A percentile compares a stretch with the other conserved stretches of the same genome.
Evolutionary conservation across 1,140 invertebrate genomes (phyloP).

Genomic region (Drosophila mojavensis): DNA sequence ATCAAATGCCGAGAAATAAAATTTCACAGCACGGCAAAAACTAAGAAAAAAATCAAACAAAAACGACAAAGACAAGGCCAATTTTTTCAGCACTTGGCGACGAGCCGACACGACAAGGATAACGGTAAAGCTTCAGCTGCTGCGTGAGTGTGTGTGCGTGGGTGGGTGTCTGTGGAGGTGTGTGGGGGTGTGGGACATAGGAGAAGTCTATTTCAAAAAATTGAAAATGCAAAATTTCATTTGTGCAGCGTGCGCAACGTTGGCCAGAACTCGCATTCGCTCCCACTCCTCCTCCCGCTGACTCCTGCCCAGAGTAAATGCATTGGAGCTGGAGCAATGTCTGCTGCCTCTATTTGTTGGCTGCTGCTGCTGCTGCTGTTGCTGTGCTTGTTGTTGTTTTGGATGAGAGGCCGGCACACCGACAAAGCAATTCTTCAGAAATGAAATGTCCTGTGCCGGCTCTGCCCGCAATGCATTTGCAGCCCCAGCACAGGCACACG

Average conservation of each 20-base stretch:
- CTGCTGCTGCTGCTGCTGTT: background rate
- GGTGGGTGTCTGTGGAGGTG: background rate
- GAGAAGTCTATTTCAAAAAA: slow-evolving; percentile 82
- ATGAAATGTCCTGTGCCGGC: slow-evolving; percentile 73
- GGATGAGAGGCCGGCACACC: slow-evolving; percentile 40
- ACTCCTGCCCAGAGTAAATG: slow-evolving; percentile 41
- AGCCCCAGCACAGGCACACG: slow-evolving; percentile 23
- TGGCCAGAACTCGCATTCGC: slow-evolving; percentile 8
- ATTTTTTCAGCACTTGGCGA: slow-evolving; percentile 56
- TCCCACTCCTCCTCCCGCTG: slow-evolving; percentile 8
- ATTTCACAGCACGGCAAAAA: slow-evolving; percentile 57
- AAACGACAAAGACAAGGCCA: slow-evolving; percentile 55
- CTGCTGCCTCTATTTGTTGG: slow-evolving; percentile 17
- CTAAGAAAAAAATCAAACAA: slow-evolving; percentile 13
- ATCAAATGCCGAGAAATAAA: slow-evolving; percentile 81
- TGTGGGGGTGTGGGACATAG: slow-evolving; percentile 42
- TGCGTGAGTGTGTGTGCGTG: slow-evolving; percentile 1
- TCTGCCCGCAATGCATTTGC: slow-evolving; percentile 68
- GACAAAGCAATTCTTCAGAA: slow-evolving; percentile 83
- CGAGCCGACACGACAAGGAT: slow-evolving; percentile 31
- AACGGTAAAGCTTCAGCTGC: slow-evolving; percentile 27
- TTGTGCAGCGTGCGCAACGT: slow-evolving; percentile 64
- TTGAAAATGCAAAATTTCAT: slow-evolving; percentile 83
- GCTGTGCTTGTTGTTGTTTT: slow-evolving; percentile 57
- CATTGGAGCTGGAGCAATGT: slow-evolving; percentile 49